phyloP scores from a whole-genome alignment of 2,113 vertebrate genomes.

The Scytalopus superciliaris region DNA sequence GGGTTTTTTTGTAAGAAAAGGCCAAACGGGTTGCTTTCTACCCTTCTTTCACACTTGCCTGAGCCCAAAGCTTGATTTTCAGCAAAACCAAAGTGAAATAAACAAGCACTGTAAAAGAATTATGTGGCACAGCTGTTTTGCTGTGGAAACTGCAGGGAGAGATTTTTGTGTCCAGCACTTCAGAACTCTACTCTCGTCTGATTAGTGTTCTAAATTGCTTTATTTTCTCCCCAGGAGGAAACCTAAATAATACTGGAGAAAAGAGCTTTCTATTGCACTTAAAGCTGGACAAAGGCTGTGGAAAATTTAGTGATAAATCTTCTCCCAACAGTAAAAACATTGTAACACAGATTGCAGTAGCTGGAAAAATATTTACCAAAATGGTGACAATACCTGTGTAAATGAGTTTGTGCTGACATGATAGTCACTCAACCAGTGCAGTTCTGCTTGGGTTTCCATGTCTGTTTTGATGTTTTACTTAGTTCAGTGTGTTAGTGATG shows the following conservation, averaged over 20 bases:
- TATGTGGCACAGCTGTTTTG: not conserved
- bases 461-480: not conserved
- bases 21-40: not conserved
- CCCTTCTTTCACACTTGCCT: not conserved
- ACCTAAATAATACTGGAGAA: conserved; percentile 24
- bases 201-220: conserved; percentile 33
- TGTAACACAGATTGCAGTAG: not conserved
- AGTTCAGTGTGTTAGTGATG: not conserved
- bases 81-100: not conserved
- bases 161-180: conserved; percentile 22
- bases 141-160: not conserved
- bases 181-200: conserved; percentile 34
- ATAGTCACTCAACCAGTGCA: not conserved
- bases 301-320: not conserved
- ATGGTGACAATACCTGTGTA: not conserved
- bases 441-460: not conserved
- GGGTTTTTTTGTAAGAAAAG: not conserved
- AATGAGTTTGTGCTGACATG: not conserved
- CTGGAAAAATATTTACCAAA: conserved; percentile 18
- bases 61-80: not conserved
- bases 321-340: not conserved
- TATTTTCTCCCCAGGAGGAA: conserved; percentile 38
- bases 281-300: not conserved
- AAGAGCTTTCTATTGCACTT: conserved; percentile 1
- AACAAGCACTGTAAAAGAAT: not conserved